phyloP scores from a whole-genome alignment of 2,888 invertebrate genomes.

The Diplolepis rosae region DNA sequence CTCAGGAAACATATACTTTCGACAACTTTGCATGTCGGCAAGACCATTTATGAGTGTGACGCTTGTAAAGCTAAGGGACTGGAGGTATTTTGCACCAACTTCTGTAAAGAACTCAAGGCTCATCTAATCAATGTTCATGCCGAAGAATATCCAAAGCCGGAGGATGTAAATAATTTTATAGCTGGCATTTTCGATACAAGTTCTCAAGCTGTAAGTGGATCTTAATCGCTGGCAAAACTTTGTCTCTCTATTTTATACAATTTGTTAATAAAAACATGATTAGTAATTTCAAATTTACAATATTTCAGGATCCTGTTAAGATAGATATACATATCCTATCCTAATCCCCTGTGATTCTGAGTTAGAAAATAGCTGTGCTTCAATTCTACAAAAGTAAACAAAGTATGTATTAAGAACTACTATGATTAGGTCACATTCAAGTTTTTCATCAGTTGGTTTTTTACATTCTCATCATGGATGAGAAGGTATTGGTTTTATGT shows the following conservation, averaged over 20 bases:
- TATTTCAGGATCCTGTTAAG: neutral
- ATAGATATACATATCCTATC: neutral
- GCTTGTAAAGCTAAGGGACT: conserved; percentile 77
- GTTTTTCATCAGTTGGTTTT: too few relatives aligned
- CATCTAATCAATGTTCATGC: conserved; percentile 79
- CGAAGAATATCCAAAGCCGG: conserved; percentile 75
- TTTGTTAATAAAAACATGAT: neutral
- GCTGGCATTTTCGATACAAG: conserved; percentile 73
- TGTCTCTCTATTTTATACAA: neutral
- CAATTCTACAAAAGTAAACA: neutral
- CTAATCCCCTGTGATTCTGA: neutral
- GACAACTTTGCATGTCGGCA: conserved; percentile 85
- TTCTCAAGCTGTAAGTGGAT: neutral
- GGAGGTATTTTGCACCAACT: conserved; percentile 77
- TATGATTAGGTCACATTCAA: too few relatives aligned
- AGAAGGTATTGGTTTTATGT: too few relatives aligned
- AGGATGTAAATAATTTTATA: conserved; percentile 75
- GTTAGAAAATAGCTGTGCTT: neutral
- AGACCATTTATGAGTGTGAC: conserved; percentile 86
- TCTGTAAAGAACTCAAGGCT: conserved; percentile 80
- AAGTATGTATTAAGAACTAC: neutral
- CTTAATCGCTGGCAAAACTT: neutral
- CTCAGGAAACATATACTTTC: conserved; percentile 89
- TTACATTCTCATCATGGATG: too few relatives aligned
- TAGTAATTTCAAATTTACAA: neutral